phyloP scores from a whole-genome alignment of 1,140 invertebrate genomes.

The Piezodorus guildinii region DNA sequence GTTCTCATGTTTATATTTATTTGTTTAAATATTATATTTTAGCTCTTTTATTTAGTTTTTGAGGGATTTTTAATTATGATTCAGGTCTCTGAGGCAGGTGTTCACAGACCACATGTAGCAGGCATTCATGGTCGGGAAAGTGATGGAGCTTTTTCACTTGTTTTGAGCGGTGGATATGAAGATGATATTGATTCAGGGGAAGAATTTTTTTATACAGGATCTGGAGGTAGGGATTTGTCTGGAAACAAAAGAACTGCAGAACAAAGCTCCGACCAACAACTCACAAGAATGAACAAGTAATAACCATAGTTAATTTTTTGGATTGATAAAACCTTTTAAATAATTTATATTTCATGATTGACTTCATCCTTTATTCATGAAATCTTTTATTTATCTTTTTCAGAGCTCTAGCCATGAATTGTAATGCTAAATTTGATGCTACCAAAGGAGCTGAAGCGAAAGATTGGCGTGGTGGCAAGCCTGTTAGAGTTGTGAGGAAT shows the following conservation, averaged over 20 bases:
- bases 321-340: background rate
- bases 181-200: constrained; percentile 76
- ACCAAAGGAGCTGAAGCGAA: constrained; percentile 55
- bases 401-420: constrained; percentile 68
- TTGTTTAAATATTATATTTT: too few relatives aligned
- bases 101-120: constrained; percentile 70
- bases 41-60: too few relatives aligned
- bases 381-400: constrained; percentile 23
- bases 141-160: constrained; percentile 72
- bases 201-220: constrained; percentile 73
- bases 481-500: constrained; percentile 67
- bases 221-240: constrained; percentile 67
- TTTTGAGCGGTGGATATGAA: constrained; percentile 76
- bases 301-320: constrained; percentile 14
- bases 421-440: constrained; percentile 51
- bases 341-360: background rate
- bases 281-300: constrained; percentile 67
- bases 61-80: constrained; percentile 21
- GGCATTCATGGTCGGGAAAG: constrained; percentile 73
- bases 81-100: constrained; percentile 66
- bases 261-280: constrained; percentile 68
- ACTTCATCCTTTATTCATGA: too few relatives aligned
- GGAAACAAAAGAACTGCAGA: constrained; percentile 71
- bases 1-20: background rate
- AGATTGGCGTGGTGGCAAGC: constrained; percentile 62